Evolutionary conservation across 2,888 invertebrate genomes (phyloP), one percentile per base, ranked within the genome.

Genomic region (Erebia aethiops): DNA sequence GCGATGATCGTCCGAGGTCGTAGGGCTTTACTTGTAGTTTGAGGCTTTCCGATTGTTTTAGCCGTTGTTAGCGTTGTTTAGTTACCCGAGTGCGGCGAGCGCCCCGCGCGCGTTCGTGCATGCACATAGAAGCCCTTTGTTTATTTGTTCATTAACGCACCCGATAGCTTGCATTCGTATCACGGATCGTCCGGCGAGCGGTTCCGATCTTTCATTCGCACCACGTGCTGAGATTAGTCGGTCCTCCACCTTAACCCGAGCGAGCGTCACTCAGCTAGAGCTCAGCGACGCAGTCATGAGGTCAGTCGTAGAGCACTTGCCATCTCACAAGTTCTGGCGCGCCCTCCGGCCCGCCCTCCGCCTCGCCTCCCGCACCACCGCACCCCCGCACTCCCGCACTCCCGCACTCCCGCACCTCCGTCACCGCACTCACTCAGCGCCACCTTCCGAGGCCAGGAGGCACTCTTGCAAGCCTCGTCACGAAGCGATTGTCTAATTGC

Each of bases 21-120:
- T 91, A 92, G 93, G 93, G 94, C 93, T 92, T 93, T 91, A 93
- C 91, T 90, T 92, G 94, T 94, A 94, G 94, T 93, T 91, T 93
- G 93, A 94, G 94, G 94, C 94, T 94, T 93, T 89, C 90, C 89
- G 89, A 92, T 92, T 92, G 92, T 93, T 93, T 93, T 93, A 93
- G 92, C 93, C 92, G 92, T 92, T 91, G 90, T 92, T 92, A 92
- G 92, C 91, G 90, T 92, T 92, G 91, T 92, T 90, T 92, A 92
- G 92, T 91, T 89, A 81, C 88, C 87, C 87, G 88, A 91, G 92
- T 91, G 91, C 92, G 92, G 90, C 91, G 91, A 88, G 89, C 92
- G 92, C 90, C 88, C 87, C 80, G 90, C 84, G 90, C 90, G 91
- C 91, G 81, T 86, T 88, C 91, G 90, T 90, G 92, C 92, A 92